A percentile compares a stretch with the other conserved stretches of the same genome.
Evolutionary conservation across 2,113 vertebrate species (phyloP).

Genomic region (Stegastes partitus): DNA sequence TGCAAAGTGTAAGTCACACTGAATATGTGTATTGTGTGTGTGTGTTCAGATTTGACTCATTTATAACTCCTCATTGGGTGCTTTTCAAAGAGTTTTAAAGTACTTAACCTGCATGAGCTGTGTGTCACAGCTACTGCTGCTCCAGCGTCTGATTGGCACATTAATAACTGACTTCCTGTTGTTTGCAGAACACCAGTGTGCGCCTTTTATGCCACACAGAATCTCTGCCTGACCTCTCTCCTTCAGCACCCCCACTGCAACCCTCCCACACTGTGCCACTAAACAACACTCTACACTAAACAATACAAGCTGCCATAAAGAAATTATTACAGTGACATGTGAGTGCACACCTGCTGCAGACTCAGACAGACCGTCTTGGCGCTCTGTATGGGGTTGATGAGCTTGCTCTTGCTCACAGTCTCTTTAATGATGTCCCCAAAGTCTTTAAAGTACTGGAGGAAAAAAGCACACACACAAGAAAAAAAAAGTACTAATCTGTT

Average conservation of each 20-base stretch:
- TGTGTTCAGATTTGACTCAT: background rate
- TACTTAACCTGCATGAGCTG: background rate
- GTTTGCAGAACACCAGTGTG: constrained; percentile 14
- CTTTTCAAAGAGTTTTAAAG: background rate
- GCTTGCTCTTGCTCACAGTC: constrained; percentile 85
- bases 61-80: background rate
- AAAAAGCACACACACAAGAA: background rate
- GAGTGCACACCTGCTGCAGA: constrained; percentile 89
- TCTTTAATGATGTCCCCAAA: constrained; percentile 95
- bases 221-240: constrained; percentile 3
- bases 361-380: constrained; percentile 88
- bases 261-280: background rate
- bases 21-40: background rate
- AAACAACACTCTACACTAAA: background rate
- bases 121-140: background rate
- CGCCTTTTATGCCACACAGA: background rate
- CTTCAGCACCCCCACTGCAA: background rate
- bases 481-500: constrained; percentile 8
- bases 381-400: constrained; percentile 86
- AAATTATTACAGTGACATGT: background rate
- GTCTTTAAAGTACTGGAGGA: constrained; percentile 86
- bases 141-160: background rate
- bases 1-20: background rate
- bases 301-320: background rate
- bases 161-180: constrained; percentile 1